Conservation (phyloP, 2,113 vertebrate genomes). For the Sporophila hypoxantha region DNA sequence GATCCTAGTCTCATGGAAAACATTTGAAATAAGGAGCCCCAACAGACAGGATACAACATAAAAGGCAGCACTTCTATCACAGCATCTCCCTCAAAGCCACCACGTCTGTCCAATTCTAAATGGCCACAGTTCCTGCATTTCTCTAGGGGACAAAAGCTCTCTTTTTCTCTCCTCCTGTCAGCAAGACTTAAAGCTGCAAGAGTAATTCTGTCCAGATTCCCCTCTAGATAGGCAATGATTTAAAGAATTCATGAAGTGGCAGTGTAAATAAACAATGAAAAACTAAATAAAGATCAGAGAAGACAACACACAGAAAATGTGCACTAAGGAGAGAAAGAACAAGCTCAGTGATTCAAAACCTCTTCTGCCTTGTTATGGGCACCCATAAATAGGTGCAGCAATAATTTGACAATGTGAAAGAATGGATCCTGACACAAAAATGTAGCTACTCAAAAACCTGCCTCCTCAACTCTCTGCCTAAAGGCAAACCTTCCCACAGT, state of each 20-base stretch:
- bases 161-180: conserved; percentile 27
- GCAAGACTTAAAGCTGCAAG: conserved; percentile 28
- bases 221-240: conserved; percentile 32
- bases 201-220: conserved; percentile 37
- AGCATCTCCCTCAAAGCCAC: neutral
- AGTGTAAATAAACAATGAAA: conserved; percentile 55
- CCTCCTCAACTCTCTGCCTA: neutral
- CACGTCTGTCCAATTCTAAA: neutral
- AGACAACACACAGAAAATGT: neutral
- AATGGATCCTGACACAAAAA: neutral
- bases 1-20: neutral
- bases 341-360: neutral
- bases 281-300: conserved; percentile 35
- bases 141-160: conserved; percentile 32
- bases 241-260: conserved; percentile 56
- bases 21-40: neutral
- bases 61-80: neutral
- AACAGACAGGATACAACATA: neutral
- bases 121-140: conserved; percentile 14
- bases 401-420: neutral
- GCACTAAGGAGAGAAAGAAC: neutral
- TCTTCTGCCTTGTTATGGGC: neutral
- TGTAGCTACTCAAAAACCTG: neutral
- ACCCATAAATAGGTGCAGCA: neutral
- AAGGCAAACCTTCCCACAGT: neutral